Base-by-base conservation (phyloP, 2,888 invertebrate species). In the Drosophila conformis region DNA sequence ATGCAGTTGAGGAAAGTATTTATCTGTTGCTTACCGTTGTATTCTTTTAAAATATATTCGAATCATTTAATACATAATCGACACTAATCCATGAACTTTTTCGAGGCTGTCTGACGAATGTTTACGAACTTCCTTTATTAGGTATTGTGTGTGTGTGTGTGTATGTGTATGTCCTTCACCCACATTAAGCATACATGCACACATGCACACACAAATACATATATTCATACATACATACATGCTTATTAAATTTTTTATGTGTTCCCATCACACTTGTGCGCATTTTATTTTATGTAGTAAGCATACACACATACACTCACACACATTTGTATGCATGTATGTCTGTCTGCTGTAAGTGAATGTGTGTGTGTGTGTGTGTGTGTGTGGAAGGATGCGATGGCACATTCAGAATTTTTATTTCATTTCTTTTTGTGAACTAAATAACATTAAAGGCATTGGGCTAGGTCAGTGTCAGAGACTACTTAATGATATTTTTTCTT, bases 381-480 rank as follows among this genome's bases (percentile, higher is more conserved):
- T 67, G 42, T 36, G 11, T 59, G 64, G 21, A 69, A 38, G 57
- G 60, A 64, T 70, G 66, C 49, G 76, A 72, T 66, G 83, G 78
- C 81, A 72, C 86, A 82, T 73, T 85, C 81, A 53, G 83, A 85
- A 83, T 87, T 85, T 85, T 85, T 90, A 85, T 90, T 90, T 90
- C 80, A 83, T 71, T 82, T 76, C 73, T 71, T 89, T 89, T 78
- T 80, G 74, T 80, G 67, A 64, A 56, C 73, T 73, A 65, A 83
- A 68, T 87, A 87, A 89, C 90, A 78, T 78, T 73, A 83, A 83
- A 76, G 76, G 72, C 79, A 87, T 86, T 90, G 74, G 74, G 85
- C 69, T 81, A 86, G 86, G 86, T 86, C 86, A 90, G 90, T 89
- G 90, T 75, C 89, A 74, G 87, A 83, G 87, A 83, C 84, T 64